Evolutionary conservation across 1,140 invertebrate genomes (phyloP), one percentile per base, ranked within the genome.

Genomic region (Drosophila nasuta): DNA sequence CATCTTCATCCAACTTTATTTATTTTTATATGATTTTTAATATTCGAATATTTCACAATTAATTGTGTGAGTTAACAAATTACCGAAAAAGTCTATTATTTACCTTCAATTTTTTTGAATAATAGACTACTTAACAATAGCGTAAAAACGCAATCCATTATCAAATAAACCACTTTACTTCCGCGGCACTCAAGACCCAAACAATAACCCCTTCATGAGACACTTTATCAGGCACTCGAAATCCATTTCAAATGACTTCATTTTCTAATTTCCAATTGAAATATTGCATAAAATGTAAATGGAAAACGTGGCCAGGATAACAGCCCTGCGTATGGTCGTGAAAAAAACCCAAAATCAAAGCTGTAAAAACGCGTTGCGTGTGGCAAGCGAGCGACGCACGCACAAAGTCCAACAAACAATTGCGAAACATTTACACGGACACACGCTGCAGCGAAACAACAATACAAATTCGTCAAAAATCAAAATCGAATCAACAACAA

Each of bases 371-470:
- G 35, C 35, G 60, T 64, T 78, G 83, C 83, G 80, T 89, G 83
- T 71, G 83, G 68, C 83, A 54, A 54, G 28, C 4, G 45, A 43
- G 45, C 28, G 25, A 25, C 63, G 25, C 74, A 89, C 83, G 77
- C 81, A 88, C 85, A 81, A 85, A 83, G 75, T 67, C 69, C 85
- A 88, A 88, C 85, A 89, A 88, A 88, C 85, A 88, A 88, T 88
- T 88, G 85, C 81, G 51, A 89, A 88, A 83, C 81, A 89, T 88
- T 89, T 88, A 89, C 70, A 78, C 81, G 57, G 75, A 83, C 85
- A 70, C 85, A 89, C 80, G 77, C 70, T 33, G 63, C 48, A 60
- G 68, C 54, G 54, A 54, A 58, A 54, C 72, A 70, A 60, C 60
- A 86, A 76, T 67, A 77, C 49, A 74, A 80, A 83, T 83, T 87